Evolutionary conservation across 2,888 invertebrate species (phyloP).

Genomic region (Phalera bucephala): DNA sequence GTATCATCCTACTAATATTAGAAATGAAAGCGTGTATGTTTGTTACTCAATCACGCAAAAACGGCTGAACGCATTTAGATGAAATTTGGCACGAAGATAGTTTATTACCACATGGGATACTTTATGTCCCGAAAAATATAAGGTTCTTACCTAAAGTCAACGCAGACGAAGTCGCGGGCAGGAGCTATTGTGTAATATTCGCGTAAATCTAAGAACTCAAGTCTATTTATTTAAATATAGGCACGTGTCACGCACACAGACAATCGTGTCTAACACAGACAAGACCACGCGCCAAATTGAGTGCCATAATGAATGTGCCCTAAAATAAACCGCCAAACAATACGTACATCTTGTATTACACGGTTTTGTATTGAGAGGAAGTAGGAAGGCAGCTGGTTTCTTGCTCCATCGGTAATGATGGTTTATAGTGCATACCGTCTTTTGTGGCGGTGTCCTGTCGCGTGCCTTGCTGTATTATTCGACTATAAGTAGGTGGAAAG

Average conservation of each 20-base stretch:
- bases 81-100: too few species aligned
- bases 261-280: constrained; percentile 52
- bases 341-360: constrained; percentile 76
- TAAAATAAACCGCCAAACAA: constrained; percentile 72
- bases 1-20: too few species aligned
- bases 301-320: constrained; percentile 74
- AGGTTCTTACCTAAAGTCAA: too few species aligned
- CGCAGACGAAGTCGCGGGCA: too few species aligned
- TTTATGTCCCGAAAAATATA: too few species aligned
- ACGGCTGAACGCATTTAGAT: too few species aligned
- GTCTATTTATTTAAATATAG: too few species aligned
- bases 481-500: constrained; percentile 75
- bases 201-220: too few species aligned
- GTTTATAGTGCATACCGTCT: constrained; percentile 69
- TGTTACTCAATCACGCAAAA: too few species aligned
- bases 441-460: constrained; percentile 76
- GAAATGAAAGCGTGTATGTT: too few species aligned
- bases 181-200: too few species aligned
- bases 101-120: too few species aligned
- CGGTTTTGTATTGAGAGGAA: constrained; percentile 74
- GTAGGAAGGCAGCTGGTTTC: constrained; percentile 80
- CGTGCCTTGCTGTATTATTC: constrained; percentile 67
- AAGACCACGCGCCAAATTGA: constrained; percentile 80
- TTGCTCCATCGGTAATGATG: constrained; percentile 75
- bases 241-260: constrained; percentile 44